Evolutionary conservation across 2,113 vertebrate genomes (phyloP), one percentile per base, ranked within the genome.

Genomic region (Columba janthina): DNA sequence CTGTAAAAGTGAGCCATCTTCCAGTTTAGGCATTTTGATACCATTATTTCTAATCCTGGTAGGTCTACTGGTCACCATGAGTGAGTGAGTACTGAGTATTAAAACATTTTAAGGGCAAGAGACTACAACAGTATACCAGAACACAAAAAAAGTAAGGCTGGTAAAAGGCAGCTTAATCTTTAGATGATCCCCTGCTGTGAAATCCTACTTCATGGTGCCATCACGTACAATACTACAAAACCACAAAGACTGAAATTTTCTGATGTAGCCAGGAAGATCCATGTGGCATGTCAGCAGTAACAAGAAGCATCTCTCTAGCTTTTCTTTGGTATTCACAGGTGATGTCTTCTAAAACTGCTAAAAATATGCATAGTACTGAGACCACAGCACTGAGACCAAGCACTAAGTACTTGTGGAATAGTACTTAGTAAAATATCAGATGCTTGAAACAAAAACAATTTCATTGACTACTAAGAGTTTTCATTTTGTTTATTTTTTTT

Each of bases 141-240:
- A 21, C n/a, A 48, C 44, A 44, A 54, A 81, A 71, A 2, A 5
- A 16, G 44, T 9, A 16, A 76, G 34, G 26, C 78, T 92, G 54
- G 67, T 81, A 92, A 77, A 91, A 95, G 38, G 57, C 48, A 88
- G 48, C 51, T 88, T 85, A 73, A 48, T 86, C 40, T 89, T 92
- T 83, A 66, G 83, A 46, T 46, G 75, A 90, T 80, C n/a, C n/a
- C 71, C 67, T 82, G 70, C 78, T 91, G 82, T 73, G 88, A 93
- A 96, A 94, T 73, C 51, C 88, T 83, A 90, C 48, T 13, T 48
- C 34, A 8, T 29, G 51, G 79, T 94, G 85, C 83, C 85, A 96
- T 87, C 82, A 62, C 16, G 32, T 19, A 85, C 28, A 93, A 74
- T n/a, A 38, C 85, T 62, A 62, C 77, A 94, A 92, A 44, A 93